These are phyloP conservation scores for Cepaea hortensis DNA, from an alignment of 2,888 invertebrate species.

Conservation along the genomic window DNA sequence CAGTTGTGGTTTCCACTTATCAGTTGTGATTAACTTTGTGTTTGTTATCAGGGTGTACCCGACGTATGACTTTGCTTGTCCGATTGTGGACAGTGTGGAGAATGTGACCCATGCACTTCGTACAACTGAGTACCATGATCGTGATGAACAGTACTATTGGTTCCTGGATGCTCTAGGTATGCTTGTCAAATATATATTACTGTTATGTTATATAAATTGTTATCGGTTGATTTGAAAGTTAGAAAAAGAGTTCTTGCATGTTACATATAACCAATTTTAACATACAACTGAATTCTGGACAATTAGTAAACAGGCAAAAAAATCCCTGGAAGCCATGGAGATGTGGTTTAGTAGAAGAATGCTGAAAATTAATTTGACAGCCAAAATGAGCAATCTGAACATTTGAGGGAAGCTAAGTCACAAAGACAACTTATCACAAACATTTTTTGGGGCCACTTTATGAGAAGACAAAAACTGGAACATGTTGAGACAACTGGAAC, in stretches of 20 bases:
- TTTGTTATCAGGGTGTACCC: constrained; percentile 90
- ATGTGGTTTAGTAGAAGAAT: no score
- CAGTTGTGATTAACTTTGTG: neutral
- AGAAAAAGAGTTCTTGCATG: no score
- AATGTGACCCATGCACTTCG: constrained; percentile 97
- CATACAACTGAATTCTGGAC: neutral
- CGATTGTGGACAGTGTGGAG: constrained; percentile 98
- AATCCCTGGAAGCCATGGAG: no score
- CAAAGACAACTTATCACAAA: no score
- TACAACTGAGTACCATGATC: constrained; percentile 98
- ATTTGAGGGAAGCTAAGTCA: no score
- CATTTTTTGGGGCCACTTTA: no score
- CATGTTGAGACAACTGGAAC: no score
- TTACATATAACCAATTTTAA: neutral
- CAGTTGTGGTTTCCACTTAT: no score
- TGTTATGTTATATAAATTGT: neutral
- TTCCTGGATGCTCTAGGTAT: constrained; percentile 76
- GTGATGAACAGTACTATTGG: constrained; percentile 98
- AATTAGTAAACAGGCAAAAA: neutral
- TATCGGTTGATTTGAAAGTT: neutral
- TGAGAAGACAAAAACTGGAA: no score
- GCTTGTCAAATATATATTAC: constrained; percentile 17
- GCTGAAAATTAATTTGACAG: no score
- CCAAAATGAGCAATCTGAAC: no score
- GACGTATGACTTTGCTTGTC: constrained; percentile 99